These are phyloP conservation scores for Drosophila subquinaria DNA, from an alignment of 2,888 invertebrate species.

Conservation along the genomic window DNA sequence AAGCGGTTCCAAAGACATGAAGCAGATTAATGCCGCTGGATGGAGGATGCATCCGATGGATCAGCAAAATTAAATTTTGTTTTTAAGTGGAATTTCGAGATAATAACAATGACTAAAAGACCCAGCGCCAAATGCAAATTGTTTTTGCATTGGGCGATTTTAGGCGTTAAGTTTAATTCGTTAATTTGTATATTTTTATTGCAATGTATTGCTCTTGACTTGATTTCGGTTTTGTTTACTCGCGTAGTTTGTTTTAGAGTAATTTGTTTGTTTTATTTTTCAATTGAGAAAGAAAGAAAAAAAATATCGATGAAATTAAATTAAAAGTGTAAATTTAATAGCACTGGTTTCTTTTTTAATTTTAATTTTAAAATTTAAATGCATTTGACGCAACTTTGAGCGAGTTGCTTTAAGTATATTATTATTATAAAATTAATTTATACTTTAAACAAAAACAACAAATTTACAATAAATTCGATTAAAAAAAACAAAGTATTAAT, in stretches of 20 bases:
- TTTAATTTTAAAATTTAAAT: constrained; percentile 18
- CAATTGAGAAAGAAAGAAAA: constrained; percentile 10
- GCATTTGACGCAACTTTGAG: constrained; percentile 68
- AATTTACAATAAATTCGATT: constrained; percentile 51
- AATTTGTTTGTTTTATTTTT: constrained; percentile 29
- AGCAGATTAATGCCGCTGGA: constrained; percentile 39
- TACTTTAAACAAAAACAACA: constrained; percentile 46
- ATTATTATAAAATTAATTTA: constrained; percentile 67
- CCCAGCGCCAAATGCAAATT: constrained; percentile 56
- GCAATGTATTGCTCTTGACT: constrained; percentile 53
- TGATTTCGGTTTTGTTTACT: constrained; percentile 44
- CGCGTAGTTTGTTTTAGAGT: constrained; percentile 44
- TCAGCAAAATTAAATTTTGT: constrained; percentile 76
- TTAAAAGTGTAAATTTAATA: constrained; percentile 35
- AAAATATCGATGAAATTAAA: constrained; percentile 24
- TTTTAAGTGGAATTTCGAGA: constrained; percentile 46
- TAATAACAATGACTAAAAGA: constrained; percentile 63
- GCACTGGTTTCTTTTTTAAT: constrained; percentile 27
- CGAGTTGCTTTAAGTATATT: constrained; percentile 67
- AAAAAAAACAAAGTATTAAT: constrained; percentile 26
- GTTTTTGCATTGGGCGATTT: constrained; percentile 52
- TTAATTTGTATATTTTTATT: constrained; percentile 47
- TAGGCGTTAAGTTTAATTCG: constrained; percentile 67
- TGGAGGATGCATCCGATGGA: constrained; percentile 26
- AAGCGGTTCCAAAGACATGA: constrained; percentile 72